A percentile compares a stretch with the other conserved stretches of the same genome.
These are phyloP conservation scores for Pecten maximus DNA, from an alignment of 2,888 invertebrate species.

Conservation along the genomic window DNA sequence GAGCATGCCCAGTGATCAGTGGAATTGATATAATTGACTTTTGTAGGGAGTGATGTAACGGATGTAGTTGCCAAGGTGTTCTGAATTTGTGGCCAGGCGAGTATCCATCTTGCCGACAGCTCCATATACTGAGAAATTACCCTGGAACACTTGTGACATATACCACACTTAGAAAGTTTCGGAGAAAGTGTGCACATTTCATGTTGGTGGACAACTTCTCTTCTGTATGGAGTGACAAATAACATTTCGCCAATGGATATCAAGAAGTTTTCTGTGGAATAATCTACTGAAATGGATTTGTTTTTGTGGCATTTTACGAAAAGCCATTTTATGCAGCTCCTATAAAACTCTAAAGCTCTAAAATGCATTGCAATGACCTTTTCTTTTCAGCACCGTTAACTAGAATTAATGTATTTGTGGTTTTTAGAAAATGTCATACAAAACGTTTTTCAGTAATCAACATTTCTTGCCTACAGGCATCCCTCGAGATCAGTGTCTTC, in stretches of 20 bases:
- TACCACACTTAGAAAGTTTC: neutral
- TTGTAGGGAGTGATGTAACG: neutral
- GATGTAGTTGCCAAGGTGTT: neutral
- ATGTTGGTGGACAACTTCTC: neutral
- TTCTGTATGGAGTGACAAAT: neutral
- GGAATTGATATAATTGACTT: neutral
- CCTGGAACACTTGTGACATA: neutral
- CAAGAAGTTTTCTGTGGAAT: neutral
- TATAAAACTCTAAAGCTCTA: neutral
- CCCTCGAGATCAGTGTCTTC: neutral
- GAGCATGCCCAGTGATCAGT: constrained; percentile 20
- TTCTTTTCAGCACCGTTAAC: neutral
- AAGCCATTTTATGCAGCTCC: neutral
- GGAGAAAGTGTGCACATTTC: neutral
- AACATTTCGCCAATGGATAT: neutral
- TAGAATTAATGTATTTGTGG: neutral
- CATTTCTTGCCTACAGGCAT: neutral
- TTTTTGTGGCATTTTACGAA: constrained; percentile 16
- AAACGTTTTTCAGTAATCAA: neutral
- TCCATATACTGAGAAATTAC: neutral
- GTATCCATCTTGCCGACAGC: constrained; percentile 15
- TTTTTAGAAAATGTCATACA: neutral
- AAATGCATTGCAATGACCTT: neutral
- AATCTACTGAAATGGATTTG: neutral
- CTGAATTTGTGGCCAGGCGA: neutral